Evolutionary conservation across 2,888 invertebrate genomes (phyloP).

Genomic region (Hirtodrosophila confusa): DNA sequence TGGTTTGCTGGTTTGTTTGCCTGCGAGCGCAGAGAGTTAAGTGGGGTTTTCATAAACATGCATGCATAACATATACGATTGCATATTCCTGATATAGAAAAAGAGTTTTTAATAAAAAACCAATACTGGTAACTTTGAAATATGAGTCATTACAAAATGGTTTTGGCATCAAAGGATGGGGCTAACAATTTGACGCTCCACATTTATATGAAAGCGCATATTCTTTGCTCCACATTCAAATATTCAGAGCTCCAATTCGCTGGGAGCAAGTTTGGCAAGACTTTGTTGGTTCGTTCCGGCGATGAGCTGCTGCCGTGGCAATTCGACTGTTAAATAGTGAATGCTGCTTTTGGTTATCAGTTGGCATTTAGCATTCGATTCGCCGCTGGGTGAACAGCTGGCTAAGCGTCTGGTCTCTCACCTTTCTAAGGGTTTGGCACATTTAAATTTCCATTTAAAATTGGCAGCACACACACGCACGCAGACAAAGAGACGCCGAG

Average conservation of each 20-base stretch:
- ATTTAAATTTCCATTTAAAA: conserved; percentile 71
- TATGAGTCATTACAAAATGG: no score
- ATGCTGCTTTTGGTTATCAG: conserved; percentile 51
- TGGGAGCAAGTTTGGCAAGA: no score
- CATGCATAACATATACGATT: neutral
- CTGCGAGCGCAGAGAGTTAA: conserved; percentile 42
- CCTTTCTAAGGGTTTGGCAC: conserved; percentile 39
- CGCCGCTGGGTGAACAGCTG: conserved; percentile 32
- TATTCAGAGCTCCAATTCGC: no score
- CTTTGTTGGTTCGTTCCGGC: neutral
- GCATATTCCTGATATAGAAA: no score
- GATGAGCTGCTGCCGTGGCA: conserved; percentile 16
- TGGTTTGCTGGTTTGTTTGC: conserved; percentile 27
- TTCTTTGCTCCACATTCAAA: no score
- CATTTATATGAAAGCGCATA: no score
- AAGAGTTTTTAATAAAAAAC: no score
- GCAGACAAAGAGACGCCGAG: conserved; percentile 8
- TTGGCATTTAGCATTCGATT: conserved; percentile 29
- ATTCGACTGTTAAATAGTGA: conserved; percentile 64
- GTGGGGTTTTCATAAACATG: conserved; percentile 23
- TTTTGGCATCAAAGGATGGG: no score
- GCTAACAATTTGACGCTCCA: no score
- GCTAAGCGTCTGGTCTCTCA: conserved; percentile 20
- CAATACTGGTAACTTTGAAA: no score
- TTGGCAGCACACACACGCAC: conserved; percentile 39